phyloP scores from a whole-genome alignment of 1,140 invertebrate species.

The Hormaphis cornu region DNA sequence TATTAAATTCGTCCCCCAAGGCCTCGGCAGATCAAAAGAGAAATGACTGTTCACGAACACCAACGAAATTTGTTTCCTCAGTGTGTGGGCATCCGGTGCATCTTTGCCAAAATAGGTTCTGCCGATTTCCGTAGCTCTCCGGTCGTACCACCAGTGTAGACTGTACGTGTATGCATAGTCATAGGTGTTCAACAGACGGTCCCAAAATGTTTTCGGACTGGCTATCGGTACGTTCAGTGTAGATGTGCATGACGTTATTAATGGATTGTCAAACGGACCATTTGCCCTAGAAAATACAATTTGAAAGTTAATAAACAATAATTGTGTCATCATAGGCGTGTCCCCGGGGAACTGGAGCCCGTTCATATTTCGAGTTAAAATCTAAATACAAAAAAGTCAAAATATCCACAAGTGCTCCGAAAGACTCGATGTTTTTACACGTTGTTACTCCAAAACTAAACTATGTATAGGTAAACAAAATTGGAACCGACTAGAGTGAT shows the following conservation, averaged over 20 bases:
- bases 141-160: background rate
- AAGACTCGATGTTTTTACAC: too few relatives aligned
- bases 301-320: too few relatives aligned
- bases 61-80: slow-evolving; percentile 44
- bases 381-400: too few relatives aligned
- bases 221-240: background rate
- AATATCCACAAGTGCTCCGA: too few relatives aligned
- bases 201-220: slow-evolving; percentile 30
- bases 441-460: too few relatives aligned
- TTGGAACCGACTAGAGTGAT: too few relatives aligned
- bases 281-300: background rate
- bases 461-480: too few relatives aligned
- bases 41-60: slow-evolving; percentile 51
- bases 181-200: background rate
- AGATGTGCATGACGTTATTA: background rate
- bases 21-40: slow-evolving; percentile 44
- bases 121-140: background rate
- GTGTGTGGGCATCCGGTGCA: slow-evolving; percentile 47
- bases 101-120: slow-evolving; percentile 48
- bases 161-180: background rate
- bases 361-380: too few relatives aligned
- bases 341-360: too few relatives aligned
- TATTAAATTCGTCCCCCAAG: slow-evolving; percentile 45
- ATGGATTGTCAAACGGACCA: background rate
- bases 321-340: too few relatives aligned